A percentile compares a stretch with the other conserved stretches of the same genome.
Evolutionary conservation across 2,888 invertebrate genomes (phyloP).

Genomic region (Bombylius discolor): DNA sequence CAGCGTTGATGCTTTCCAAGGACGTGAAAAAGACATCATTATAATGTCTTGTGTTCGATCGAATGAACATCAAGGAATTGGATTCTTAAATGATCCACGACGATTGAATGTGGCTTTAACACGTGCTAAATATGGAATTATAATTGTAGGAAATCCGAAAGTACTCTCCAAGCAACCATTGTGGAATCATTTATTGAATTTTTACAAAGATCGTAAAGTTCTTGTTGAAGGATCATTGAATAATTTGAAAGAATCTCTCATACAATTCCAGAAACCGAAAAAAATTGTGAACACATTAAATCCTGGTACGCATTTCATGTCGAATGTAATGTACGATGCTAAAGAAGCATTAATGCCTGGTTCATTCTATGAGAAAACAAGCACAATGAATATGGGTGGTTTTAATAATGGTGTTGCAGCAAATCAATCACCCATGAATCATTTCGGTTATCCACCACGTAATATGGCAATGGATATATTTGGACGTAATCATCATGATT

Average conservation of each 20-base stretch:
- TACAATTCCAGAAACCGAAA: slow-evolving; percentile 94
- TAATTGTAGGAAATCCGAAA: slow-evolving; percentile 98
- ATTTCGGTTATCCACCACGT: slow-evolving; percentile 12
- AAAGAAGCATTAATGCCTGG: slow-evolving; percentile 90
- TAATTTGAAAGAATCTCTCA: slow-evolving; percentile 90
- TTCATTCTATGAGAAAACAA: slow-evolving; percentile 77
- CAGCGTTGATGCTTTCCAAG: slow-evolving; percentile 98
- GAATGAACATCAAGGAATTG: slow-evolving; percentile 97
- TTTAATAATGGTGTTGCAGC: not conserved
- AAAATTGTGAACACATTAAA: slow-evolving; percentile 88
- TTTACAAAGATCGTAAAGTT: slow-evolving; percentile 89
- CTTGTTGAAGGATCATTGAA: slow-evolving; percentile 95
- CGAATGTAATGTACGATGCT: slow-evolving; percentile 92
- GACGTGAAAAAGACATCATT: slow-evolving; percentile 97
- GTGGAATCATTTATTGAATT: slow-evolving; percentile 95
- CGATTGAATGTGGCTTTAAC: slow-evolving; percentile 96
- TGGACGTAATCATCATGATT: slow-evolving; percentile 66
- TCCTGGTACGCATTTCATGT: slow-evolving; percentile 96
- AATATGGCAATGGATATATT: slow-evolving; percentile 45
- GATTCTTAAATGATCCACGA: slow-evolving; percentile 94
- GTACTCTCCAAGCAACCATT: slow-evolving; percentile 95
- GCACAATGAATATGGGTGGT: slow-evolving; percentile 17
- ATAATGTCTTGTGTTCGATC: slow-evolving; percentile 98
- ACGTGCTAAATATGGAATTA: slow-evolving; percentile 92
- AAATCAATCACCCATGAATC: slow-evolving; percentile 10